Evolutionary conservation across 2,797 vertebrate species (phyloP).

Genomic region (Trichosurus vulpecula): DNA sequence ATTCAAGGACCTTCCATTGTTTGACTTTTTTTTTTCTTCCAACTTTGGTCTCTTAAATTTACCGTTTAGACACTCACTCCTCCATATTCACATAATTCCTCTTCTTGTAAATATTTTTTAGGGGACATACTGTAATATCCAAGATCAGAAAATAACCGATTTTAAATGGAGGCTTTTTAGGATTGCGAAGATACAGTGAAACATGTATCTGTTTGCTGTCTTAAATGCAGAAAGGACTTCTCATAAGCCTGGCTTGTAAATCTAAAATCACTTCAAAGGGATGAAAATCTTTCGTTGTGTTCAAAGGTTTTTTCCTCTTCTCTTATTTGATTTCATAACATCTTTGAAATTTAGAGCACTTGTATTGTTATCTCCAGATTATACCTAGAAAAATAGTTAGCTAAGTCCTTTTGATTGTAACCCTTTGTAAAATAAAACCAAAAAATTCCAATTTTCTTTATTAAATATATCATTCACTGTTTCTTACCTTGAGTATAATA

Average conservation of each 20-base stretch:
- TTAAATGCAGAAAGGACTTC: constrained; percentile 25
- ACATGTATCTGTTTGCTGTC: not conserved
- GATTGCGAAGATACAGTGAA: not conserved
- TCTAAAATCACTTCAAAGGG: not conserved
- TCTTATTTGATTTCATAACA: constrained; percentile 9
- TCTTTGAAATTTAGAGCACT: not conserved
- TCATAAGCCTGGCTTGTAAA: not conserved
- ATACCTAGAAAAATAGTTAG: not conserved
- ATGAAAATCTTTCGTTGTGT: not conserved
- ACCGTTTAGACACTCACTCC: not conserved
- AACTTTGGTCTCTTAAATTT: not conserved
- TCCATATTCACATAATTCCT: constrained; percentile 32
- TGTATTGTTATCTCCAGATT: not conserved
- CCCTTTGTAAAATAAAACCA: not conserved
- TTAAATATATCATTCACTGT: not conserved
- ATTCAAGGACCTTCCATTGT: constrained; percentile 47
- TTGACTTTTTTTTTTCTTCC: constrained; percentile 37
- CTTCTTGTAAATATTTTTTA: constrained; percentile 8
- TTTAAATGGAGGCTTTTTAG: not conserved
- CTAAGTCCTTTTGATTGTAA: not conserved
- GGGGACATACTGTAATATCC: not conserved
- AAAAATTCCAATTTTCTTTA: constrained; percentile 5
- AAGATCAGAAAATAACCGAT: not conserved
- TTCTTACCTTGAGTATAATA: not conserved
- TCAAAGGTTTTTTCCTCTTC: not conserved